Conservation (phyloP, 2,888 invertebrate genomes). For the Achlya flavicornis region DNA sequence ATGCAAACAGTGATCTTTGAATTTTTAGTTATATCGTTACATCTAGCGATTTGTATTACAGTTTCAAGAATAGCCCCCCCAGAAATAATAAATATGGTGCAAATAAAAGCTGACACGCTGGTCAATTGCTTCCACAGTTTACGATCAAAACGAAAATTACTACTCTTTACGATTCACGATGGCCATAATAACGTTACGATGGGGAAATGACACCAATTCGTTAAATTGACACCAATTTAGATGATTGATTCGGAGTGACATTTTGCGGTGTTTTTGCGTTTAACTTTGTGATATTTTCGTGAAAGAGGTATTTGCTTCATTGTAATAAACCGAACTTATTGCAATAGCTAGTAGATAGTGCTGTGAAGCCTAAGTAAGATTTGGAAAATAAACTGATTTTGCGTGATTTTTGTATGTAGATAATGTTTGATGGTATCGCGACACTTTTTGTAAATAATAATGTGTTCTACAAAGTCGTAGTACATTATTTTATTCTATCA, state of each 20-base stretch:
- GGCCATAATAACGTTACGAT: constrained; percentile 37
- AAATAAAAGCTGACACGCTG: constrained; percentile 40
- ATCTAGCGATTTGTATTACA: too few species aligned
- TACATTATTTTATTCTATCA: too few species aligned
- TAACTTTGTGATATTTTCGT: not conserved
- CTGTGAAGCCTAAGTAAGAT: too few species aligned
- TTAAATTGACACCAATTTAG: constrained; percentile 41
- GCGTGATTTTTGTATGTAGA: too few species aligned
- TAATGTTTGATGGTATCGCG: too few species aligned
- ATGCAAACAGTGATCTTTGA: too few species aligned
- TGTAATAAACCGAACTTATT: too few species aligned
- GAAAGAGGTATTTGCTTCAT: not conserved
- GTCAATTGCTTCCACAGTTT: constrained; percentile 37
- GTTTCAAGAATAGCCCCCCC: constrained; percentile 19
- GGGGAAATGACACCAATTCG: constrained; percentile 45
- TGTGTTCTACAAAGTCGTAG: too few species aligned
- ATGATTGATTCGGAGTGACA: constrained; percentile 19
- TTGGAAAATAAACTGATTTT: too few species aligned
- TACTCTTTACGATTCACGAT: constrained; percentile 33
- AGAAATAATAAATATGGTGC: constrained; percentile 31
- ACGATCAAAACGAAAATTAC: constrained; percentile 40
- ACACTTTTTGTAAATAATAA: too few species aligned
- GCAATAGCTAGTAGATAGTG: too few species aligned
- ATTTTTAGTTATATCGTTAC: too few species aligned
- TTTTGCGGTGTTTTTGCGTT: constrained; percentile 10